phyloP scores from a whole-genome alignment of 2,113 vertebrate species.

The Chauna torquata region DNA sequence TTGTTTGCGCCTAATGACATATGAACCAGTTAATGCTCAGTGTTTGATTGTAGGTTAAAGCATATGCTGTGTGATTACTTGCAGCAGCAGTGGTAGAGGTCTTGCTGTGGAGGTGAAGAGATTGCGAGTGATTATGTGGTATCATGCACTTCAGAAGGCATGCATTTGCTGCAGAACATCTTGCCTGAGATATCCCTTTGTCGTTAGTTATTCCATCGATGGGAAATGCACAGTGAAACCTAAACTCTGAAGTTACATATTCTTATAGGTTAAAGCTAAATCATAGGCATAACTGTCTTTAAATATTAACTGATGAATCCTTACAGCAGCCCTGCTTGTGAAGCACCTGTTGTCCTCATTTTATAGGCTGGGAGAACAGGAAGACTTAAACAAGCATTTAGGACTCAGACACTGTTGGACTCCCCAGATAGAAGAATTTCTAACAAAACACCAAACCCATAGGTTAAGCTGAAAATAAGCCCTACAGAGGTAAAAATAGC shows the following conservation, averaged over 20 bases:
- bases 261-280: neutral
- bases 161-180: neutral
- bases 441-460: neutral
- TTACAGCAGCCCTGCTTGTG: neutral
- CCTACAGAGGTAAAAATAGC: neutral
- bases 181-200: neutral
- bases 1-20: accelerated
- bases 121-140: neutral
- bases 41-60: neutral
- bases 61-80: neutral
- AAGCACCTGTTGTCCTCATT: neutral
- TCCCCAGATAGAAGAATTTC: neutral
- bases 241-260: neutral
- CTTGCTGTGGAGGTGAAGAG: neutral
- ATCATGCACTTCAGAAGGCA: neutral
- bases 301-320: neutral
- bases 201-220: neutral
- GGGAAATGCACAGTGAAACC: neutral
- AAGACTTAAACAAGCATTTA: conserved; percentile 7
- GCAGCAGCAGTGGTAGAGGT: neutral
- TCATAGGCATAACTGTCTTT: neutral
- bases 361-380: neutral
- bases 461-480: conserved; percentile 20
- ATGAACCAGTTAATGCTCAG: neutral
- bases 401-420: neutral